Base-by-base conservation (phyloP, 2,797 vertebrate species). In the Luscinia luscinia region DNA sequence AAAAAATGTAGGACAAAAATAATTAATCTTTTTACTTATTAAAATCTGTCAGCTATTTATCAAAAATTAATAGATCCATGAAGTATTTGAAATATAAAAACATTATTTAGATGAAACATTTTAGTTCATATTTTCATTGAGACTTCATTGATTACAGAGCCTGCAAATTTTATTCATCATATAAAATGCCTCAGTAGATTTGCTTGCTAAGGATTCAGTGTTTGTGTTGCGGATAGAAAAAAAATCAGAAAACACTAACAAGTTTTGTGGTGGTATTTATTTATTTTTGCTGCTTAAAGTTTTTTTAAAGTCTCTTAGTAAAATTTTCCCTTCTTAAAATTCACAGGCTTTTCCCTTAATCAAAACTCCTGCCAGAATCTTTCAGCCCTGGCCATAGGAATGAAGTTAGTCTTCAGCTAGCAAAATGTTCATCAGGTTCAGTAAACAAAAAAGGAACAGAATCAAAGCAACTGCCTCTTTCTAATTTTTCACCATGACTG, bases 1-100 rank as follows among this genome's bases (percentile, higher is more conserved):
- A 18, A 74, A 81, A 73, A 34, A 34, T 5, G 2, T 17, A 63
- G 1, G 24, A 5, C 1, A 16, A 76, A 79, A 5, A 0, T 0
- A 46, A 11, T 27, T 27, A 1, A 8, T 9, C 19, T 41, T 66
- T 54, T 41, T 19, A 9, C 5, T 61, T 64, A 46, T 20, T 9
- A 19, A 61, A 87, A 41, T 45, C 6, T 48, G 13, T n/a, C 22
- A 41, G 15, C 11, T 64, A 46, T 76, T 55, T 74, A 30, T n/a
- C 5, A 74, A 57, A 77, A 80, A 49, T 1, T 59, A 82, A 28
- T 63, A 21, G 17, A 41, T 68, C 17, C 13, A 32, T 45, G 0
- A 68, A 57, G 2, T 58, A 45, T n/a, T 36, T 61, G 11, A 36
- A 32, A 34, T 51, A 34, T 2, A 16, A 36, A 85, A 63, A 32